phyloP scores from a whole-genome alignment of 2,797 vertebrate species.

The Arremon brunneinucha region DNA sequence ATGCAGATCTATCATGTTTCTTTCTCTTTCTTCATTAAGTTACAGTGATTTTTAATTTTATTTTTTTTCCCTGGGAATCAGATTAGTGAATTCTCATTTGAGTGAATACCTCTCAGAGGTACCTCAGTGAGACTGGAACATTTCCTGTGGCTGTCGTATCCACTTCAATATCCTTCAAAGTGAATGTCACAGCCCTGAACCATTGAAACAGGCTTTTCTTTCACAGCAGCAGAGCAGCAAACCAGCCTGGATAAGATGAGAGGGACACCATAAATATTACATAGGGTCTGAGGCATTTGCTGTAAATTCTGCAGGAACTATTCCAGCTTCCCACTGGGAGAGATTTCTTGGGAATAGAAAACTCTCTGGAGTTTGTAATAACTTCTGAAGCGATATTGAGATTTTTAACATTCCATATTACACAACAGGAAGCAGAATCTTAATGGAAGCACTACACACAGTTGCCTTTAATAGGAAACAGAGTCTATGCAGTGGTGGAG shows the following conservation, averaged over 20 bases:
- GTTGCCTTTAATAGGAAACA: conserved; percentile 44
- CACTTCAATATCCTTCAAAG: conserved; percentile 27
- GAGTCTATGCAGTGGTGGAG: background rate
- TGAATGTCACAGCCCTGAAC: background rate
- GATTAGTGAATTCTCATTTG: conserved; percentile 39
- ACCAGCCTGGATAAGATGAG: conserved; percentile 47
- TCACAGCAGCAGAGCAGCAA: conserved; percentile 33
- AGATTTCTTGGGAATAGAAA: conserved; percentile 50
- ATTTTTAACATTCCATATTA: conserved; percentile 60
- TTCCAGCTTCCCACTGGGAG: conserved; percentile 48
- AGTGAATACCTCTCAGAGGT: background rate
- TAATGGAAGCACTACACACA: background rate
- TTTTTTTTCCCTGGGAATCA: conserved; percentile 9
- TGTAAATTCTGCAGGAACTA: conserved; percentile 21
- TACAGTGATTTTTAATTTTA: background rate
- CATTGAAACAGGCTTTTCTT: conserved; percentile 39
- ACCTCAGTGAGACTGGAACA: background rate
- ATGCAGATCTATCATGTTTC: background rate
- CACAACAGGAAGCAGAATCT: conserved; percentile 53
- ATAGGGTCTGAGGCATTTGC: conserved; percentile 23
- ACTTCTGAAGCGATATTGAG: background rate
- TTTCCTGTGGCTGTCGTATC: conserved; percentile 47
- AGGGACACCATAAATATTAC: conserved; percentile 48
- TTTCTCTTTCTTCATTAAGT: conserved; percentile 28
- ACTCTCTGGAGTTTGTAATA: conserved; percentile 28